Percentiles rank a stretch among this genome's conserved stretches.
phyloP scores from a whole-genome alignment of 1,140 invertebrate genomes.

The Brevipalpus yothersi region DNA sequence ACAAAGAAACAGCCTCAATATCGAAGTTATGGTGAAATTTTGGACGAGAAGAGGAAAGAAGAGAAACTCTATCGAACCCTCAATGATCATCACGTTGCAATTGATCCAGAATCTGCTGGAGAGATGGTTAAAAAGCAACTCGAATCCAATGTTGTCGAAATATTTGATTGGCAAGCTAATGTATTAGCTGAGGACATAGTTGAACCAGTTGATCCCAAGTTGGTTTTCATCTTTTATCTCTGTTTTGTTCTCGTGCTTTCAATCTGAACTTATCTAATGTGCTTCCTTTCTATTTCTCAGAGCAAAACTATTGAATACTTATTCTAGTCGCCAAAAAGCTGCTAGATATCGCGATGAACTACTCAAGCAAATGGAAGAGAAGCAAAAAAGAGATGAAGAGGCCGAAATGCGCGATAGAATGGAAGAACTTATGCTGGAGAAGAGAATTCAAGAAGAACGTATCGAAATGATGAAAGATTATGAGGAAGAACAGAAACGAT shows the following conservation, averaged over 20 bases:
- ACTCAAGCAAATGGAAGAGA: slow-evolving; percentile 6
- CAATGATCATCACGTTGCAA: background rate
- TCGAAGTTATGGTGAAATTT: background rate
- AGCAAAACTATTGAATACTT: background rate
- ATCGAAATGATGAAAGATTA: slow-evolving; percentile 1
- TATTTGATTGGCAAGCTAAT: background rate
- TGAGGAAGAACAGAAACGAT: slow-evolving; percentile 1
- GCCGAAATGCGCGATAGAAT: background rate
- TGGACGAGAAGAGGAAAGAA: background rate
- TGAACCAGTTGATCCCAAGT: background rate
- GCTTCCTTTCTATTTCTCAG: background rate
- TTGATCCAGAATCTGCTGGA: background rate
- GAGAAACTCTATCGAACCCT: background rate
- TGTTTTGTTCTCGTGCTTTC: background rate
- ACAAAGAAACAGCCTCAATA: background rate
- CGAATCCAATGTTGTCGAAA: background rate
- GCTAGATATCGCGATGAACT: slow-evolving; percentile 1
- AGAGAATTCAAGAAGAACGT: slow-evolving; percentile 2
- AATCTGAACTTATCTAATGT: background rate
- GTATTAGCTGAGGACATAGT: background rate
- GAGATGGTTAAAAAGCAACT: background rate
- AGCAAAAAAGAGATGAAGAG: background rate
- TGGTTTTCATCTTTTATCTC: background rate
- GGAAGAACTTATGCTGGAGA: background rate
- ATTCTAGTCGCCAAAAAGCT: background rate